Evolutionary conservation across 2,888 invertebrate genomes (phyloP), one percentile per base, ranked within the genome.

Genomic region (Sphaeridia pumilis): DNA sequence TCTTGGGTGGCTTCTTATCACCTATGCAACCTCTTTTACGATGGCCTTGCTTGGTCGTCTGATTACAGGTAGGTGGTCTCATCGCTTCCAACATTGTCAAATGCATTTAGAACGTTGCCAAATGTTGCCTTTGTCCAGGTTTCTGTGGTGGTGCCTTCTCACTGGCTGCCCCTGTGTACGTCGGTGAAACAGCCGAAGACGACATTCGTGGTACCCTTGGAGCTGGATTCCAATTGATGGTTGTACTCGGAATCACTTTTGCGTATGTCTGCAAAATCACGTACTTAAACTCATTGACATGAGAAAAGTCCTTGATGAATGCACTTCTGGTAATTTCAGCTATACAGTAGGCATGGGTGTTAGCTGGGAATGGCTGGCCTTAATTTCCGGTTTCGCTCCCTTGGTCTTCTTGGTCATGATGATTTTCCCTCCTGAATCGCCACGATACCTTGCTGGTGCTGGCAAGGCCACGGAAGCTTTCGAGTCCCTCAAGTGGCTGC

Each of bases 131-230:
- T n/a, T n/a, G n/a, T n/a, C n/a, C 21, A 52, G 63, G 61, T 12
- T 62, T 60, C 42, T 59, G 57, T 20, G 60, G 60, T 20, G 60
- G 63, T 25, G 57, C 55, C 12, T 57, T 85, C 67, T 87, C 87
- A 65, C 81, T 87, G 20, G 82, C 84, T 0, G 84, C 83, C 0
- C 90, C 93, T 0, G 78, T 89, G 57, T 88, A 94, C 74, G 87
- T 87, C 43, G 80, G 88, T 0, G 94, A 94, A 74, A 87, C 87
- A 42, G 80, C 89, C 0, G 83, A 89, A 63, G 84, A 82, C 63
- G 79, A 82, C 26, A 81, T 89, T 64, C 76, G 93, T 51, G 94
- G 93, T 1, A 78, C 81, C 0, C 72, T 93, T 0, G 92, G 92
- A 2, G 84, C 87, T 44, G 87, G 83, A 67, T 88, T 89, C 68